A percentile compares a stretch with the other conserved stretches of the same genome.
These are phyloP conservation scores for Okapia johnstoni DNA, from an alignment of 2,113 vertebrate genomes.

Conservation along the genomic window DNA sequence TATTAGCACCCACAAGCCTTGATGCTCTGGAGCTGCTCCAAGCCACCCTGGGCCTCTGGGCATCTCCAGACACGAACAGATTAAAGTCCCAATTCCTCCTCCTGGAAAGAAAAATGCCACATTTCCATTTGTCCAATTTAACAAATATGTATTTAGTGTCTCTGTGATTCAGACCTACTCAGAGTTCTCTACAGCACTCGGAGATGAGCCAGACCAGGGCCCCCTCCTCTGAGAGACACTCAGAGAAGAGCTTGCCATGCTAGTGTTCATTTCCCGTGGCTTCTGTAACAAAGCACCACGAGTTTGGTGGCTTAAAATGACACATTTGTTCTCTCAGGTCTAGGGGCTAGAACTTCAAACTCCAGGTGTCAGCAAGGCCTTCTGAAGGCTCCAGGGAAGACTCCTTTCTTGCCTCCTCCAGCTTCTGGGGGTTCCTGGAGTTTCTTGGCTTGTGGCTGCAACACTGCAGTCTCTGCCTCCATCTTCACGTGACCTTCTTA, in stretches of 20 bases:
- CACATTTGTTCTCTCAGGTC: neutral
- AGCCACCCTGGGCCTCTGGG: neutral
- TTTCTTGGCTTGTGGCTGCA: neutral
- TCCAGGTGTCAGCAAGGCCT: neutral
- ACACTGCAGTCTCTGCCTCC: neutral
- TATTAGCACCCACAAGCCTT: neutral
- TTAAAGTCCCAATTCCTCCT: neutral
- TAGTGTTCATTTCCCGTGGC: neutral
- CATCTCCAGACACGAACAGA: neutral
- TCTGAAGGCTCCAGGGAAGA: neutral
- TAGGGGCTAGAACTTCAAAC: neutral
- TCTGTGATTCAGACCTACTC: neutral
- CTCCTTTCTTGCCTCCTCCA: neutral
- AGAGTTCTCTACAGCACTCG: neutral
- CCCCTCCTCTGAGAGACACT: neutral
- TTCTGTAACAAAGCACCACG: neutral
- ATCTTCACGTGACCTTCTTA: neutral
- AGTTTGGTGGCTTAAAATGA: neutral
- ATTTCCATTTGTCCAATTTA: neutral
- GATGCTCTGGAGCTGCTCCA: neutral
- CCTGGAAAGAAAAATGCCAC: neutral
- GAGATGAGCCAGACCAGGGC: neutral
- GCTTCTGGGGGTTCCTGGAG: neutral
- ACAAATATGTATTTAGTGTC: neutral
- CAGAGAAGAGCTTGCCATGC: neutral